phyloP scores from a whole-genome alignment of 1,140 invertebrate genomes.

The Neodiprion fabricii region DNA sequence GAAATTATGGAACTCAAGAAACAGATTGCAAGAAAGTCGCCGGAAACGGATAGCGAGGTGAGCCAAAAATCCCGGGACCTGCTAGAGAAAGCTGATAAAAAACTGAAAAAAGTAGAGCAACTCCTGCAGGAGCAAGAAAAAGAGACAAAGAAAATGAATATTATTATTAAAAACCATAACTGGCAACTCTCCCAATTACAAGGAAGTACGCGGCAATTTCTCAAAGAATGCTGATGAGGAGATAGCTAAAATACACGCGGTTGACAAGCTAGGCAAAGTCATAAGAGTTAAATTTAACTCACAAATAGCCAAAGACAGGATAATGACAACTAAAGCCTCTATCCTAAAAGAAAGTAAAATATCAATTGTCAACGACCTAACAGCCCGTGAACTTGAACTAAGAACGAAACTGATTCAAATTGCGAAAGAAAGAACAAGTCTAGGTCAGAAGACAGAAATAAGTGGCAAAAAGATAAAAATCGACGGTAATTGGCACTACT shows the following conservation, averaged over 20 bases:
- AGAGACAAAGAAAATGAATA: too few species aligned
- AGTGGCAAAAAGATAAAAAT: neutral
- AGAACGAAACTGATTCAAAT: neutral
- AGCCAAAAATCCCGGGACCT: too few species aligned
- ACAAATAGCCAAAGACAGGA: neutral
- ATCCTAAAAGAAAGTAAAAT: neutral
- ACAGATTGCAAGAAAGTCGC: too few species aligned
- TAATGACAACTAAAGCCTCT: neutral
- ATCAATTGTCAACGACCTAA: neutral
- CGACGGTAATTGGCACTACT: neutral
- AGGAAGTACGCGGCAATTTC: too few species aligned
- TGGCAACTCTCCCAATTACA: too few species aligned
- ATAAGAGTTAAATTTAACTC: neutral
- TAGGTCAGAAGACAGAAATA: neutral
- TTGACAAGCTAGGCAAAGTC: neutral
- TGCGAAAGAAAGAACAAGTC: neutral
- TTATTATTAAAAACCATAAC: too few species aligned
- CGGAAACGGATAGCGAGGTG: too few species aligned
- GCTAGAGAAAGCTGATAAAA: neutral
- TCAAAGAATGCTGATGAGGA: too few species aligned
- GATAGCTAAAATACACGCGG: neutral
- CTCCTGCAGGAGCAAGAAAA: too few species aligned
- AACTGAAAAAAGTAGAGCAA: neutral
- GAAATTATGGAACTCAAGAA: too few species aligned
- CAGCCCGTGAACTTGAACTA: neutral